Conservation (phyloP, 2,113 vertebrate genomes). For the Edolisoma coerulescens region DNA sequence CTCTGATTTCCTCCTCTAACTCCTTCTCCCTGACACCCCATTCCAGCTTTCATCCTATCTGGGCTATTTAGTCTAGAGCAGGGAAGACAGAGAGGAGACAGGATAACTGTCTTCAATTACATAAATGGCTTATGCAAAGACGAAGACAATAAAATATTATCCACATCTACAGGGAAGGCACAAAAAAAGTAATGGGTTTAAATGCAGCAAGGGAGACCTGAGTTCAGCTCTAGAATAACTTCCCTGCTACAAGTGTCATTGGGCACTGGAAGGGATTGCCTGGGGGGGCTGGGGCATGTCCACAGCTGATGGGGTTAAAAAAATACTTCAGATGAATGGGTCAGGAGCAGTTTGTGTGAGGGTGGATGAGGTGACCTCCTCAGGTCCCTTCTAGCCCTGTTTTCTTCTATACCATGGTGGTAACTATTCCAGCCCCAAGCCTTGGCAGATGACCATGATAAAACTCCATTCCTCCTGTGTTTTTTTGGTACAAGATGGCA, state of each 20-base stretch:
- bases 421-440: not conserved
- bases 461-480: not conserved
- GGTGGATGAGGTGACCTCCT: not conserved
- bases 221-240: not conserved
- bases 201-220: not conserved
- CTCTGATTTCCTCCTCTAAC: not conserved
- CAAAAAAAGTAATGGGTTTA: not conserved
- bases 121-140: not conserved
- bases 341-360: not conserved
- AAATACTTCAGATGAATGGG: not conserved
- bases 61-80: constrained; percentile 43
- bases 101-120: constrained; percentile 12
- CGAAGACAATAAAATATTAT: constrained; percentile 2
- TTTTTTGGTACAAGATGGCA: not conserved
- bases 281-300: not conserved
- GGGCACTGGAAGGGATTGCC: not conserved
- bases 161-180: not conserved
- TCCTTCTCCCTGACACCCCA: not conserved
- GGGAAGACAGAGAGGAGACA: not conserved
- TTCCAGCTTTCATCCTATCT: constrained; percentile 51
- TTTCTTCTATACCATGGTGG: not conserved
- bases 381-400: not conserved
- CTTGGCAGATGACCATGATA: accelerated
- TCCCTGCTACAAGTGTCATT: not conserved
- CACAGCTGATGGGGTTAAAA: not conserved